Conservation (phyloP, 2,888 invertebrate genomes). For the Lithosia quadra region DNA sequence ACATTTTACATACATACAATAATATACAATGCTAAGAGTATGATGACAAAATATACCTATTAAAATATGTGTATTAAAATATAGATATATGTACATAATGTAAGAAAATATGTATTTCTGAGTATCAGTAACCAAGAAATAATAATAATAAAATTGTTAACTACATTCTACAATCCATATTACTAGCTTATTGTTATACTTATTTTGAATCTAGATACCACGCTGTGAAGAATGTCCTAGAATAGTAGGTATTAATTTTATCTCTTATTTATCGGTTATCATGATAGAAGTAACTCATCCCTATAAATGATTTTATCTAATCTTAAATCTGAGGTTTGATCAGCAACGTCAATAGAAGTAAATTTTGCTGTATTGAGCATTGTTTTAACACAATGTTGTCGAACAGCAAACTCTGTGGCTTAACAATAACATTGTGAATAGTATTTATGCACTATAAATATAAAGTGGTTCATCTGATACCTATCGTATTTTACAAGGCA, state of each 20-base stretch:
- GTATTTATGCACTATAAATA: neutral
- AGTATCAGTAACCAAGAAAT: too few relatives aligned
- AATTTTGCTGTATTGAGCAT: neutral
- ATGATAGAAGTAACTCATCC: neutral
- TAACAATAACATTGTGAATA: neutral
- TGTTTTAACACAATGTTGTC: neutral
- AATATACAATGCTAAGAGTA: too few relatives aligned
- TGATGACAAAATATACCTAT: too few relatives aligned
- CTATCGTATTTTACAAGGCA: slow-evolving; percentile 39
- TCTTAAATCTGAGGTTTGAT: neutral
- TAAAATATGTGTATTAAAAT: too few relatives aligned
- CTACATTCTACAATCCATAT: neutral
- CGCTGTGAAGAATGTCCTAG: neutral
- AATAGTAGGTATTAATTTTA: neutral
- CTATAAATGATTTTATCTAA: neutral
- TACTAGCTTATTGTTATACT: neutral
- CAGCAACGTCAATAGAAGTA: neutral
- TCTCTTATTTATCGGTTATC: neutral
- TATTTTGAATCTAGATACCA: neutral
- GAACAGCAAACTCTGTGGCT: neutral
- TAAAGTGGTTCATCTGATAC: slow-evolving; percentile 15
- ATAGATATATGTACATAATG: too few relatives aligned
- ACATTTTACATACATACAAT: too few relatives aligned
- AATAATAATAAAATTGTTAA: too few relatives aligned
- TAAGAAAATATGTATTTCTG: too few relatives aligned